Base-by-base conservation (phyloP, 2,888 invertebrate species). In the Quadroppia sp. region DNA sequence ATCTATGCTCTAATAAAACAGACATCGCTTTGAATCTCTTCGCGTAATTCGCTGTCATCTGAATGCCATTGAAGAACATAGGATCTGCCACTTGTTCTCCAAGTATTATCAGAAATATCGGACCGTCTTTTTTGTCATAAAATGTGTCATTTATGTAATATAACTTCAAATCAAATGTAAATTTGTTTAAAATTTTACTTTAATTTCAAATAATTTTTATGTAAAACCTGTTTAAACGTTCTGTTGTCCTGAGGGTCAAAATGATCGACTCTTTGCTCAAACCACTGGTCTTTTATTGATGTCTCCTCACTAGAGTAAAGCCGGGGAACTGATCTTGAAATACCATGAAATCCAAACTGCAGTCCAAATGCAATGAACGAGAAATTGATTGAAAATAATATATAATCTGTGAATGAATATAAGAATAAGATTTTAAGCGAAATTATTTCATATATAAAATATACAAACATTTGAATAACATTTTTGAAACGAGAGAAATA, bases 101-200 rank as follows among this genome's bases (percentile, higher is more conserved):
- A 0, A 95, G 95, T 79, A 97, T 92, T 92, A 94, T 90, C 13
- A 97, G 82, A 82, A 97, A 97, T n/a, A 93, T 87, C 0, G 94
- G 93, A 0, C 92, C 92, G 67, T 87, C 88, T 20, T 84, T 83
- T 79, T n/a, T n/a, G n/a, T 89, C 86, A 82, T 88, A 90, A 80
- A 87, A 89, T 20, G 87, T 85, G 74, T 87, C 86, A 82, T 92
- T 94, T 0, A 89, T 86, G 82, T 87, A 94, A 81, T 90, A 96
- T 76, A 91, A 86, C 90, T 94, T 82, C 32, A 80, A 64, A 72
- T 23, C 15, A 11, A 11, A 11, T 42, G 7, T 30, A 53, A 53
- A 59, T 6, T 36, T 70, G 23, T 40, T 67, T n/a, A n/a, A n/a
- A n/a, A n/a, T n/a, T n/a, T n/a, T n/a, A n/a, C n/a, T n/a, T n/a